Percentiles rank a stretch among this genome's conserved stretches.
These are phyloP conservation scores for Perizoma flavofasciatum DNA, from an alignment of 2,888 invertebrate species.

Conservation along the genomic window DNA sequence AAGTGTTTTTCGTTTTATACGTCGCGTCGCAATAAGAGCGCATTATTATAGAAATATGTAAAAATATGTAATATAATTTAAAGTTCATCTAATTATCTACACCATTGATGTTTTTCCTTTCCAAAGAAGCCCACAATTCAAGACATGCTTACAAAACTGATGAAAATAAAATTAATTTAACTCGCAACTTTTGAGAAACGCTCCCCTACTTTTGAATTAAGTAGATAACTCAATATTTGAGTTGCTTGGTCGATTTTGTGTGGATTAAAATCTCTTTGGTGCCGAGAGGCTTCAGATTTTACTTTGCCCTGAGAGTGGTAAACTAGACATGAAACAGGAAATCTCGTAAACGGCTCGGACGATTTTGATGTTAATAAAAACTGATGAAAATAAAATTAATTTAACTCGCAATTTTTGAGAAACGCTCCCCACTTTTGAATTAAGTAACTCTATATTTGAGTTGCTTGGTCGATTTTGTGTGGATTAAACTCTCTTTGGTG, in stretches of 20 bases:
- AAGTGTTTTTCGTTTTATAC: no score
- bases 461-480: slow-evolving; percentile 20
- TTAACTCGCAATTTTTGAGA: slow-evolving; percentile 12
- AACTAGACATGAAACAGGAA: no score
- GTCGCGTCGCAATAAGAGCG: no score
- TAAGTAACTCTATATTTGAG: slow-evolving; percentile 28
- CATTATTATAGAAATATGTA: no score
- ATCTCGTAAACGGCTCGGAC: no score
- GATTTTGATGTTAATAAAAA: background rate
- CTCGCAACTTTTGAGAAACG: slow-evolving; percentile 18
- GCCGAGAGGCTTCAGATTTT: no score
- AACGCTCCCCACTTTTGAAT: slow-evolving; percentile 22
- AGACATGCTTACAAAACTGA: slow-evolving; percentile 2
- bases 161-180: slow-evolving; percentile 15
- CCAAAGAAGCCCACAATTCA: background rate
- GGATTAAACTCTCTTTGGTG: slow-evolving; percentile 12
- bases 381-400: slow-evolving; percentile 15
- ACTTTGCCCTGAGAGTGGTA: no score
- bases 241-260: slow-evolving; percentile 21
- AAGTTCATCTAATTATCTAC: background rate
- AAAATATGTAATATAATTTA: no score
- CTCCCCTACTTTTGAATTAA: slow-evolving; percentile 22
- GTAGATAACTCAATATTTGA: slow-evolving; percentile 28
- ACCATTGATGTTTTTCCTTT: background rate
- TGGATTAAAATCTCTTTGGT: slow-evolving; percentile 11